phyloP scores from a whole-genome alignment of 2,113 vertebrate species.

The Myodes glareolus region DNA sequence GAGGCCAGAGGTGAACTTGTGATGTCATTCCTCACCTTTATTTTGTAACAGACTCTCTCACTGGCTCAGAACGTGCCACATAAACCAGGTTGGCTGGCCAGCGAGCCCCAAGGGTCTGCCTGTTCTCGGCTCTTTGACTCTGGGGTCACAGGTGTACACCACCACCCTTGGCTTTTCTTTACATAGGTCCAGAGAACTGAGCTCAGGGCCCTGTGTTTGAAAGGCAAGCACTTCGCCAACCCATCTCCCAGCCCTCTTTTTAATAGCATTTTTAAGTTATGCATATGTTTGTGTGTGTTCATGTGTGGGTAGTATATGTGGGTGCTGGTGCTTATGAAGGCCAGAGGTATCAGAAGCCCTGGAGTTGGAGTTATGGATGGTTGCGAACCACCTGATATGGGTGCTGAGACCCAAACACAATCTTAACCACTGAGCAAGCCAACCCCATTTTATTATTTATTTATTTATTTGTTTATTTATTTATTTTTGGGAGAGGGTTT shows the following conservation, averaged over 20 bases:
- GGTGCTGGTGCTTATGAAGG: background rate
- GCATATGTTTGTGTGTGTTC: background rate
- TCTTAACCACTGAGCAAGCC: background rate
- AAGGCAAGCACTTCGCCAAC: background rate
- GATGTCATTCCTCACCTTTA: background rate
- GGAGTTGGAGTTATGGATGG: background rate
- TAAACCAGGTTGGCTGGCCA: background rate
- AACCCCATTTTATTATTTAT: background rate
- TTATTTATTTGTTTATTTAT: background rate
- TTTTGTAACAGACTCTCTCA: background rate
- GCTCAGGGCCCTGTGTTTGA: background rate
- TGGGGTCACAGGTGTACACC: background rate
- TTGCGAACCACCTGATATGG: background rate
- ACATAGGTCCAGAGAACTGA: background rate
- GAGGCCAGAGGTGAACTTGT: background rate
- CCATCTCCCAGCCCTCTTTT: background rate
- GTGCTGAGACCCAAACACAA: background rate
- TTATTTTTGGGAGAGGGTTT: background rate
- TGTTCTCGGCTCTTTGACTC: accelerated
- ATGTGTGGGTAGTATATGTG: background rate
- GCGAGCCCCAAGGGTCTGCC: background rate
- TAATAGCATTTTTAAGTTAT: background rate
- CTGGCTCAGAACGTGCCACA: background rate
- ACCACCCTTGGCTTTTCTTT: background rate
- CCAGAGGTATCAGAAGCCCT: background rate